phyloP scores from a whole-genome alignment of 2,113 vertebrate genomes.

The Indicator maculatus region DNA sequence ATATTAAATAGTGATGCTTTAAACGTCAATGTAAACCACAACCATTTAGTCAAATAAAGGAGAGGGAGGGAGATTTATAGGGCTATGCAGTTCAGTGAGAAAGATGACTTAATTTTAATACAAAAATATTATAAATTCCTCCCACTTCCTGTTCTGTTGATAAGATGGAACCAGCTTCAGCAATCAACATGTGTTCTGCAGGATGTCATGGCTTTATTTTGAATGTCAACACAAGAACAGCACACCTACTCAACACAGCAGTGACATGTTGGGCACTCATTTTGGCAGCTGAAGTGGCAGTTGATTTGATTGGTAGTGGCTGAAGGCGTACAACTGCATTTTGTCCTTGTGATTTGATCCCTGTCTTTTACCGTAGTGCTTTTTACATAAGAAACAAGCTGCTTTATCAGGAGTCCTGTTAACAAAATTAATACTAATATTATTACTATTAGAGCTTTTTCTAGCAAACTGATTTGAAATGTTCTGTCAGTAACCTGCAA shows the following conservation, averaged over 20 bases:
- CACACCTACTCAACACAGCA: neutral
- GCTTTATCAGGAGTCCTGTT: neutral
- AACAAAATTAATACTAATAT: neutral
- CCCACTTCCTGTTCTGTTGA: neutral
- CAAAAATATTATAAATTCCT: neutral
- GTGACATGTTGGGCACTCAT: neutral
- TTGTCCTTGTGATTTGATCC: neutral
- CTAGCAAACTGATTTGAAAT: neutral
- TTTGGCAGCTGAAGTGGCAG: neutral
- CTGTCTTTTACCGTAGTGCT: neutral
- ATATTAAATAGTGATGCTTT: neutral
- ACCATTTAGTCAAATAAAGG: neutral
- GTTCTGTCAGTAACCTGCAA: neutral
- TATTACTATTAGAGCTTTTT: neutral
- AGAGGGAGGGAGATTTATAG: neutral
- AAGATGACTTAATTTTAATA: neutral
- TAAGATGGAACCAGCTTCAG: neutral
- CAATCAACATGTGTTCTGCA: neutral
- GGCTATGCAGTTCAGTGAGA: neutral
- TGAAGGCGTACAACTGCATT: neutral
- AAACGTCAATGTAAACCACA: constrained; percentile 10
- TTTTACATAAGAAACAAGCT: neutral
- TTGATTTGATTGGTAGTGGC: neutral
- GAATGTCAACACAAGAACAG: neutral
- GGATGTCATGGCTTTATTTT: neutral